Evolutionary conservation across 2,113 vertebrate species (phyloP), one percentile per base, ranked within the genome.

Genomic region (Cavia porcellus): DNA sequence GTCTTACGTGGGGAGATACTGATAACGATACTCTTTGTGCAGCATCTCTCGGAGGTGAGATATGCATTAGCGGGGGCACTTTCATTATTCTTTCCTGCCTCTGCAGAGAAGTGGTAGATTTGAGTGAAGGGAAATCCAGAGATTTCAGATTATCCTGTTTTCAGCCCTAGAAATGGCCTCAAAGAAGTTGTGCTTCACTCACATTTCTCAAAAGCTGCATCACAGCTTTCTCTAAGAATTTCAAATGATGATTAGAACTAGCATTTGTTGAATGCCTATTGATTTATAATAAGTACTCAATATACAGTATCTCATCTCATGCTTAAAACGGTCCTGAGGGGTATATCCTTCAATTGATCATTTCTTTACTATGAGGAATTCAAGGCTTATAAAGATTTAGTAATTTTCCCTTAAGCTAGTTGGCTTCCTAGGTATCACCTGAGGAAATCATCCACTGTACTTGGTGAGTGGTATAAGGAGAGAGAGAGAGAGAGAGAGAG

Each of bases 331-430:
- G 59, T 25, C 77, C 88, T 59, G 28, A 61, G 52, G 61, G 84
- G 20, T n/a, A 79, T 30, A 92, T 50, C 19, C 52, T 77, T 19
- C 96, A 84, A 93, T 85, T 92, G 87, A 87, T 94, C 13, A 52
- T 15, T 80, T 59, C 97, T 97, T 64, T 84, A 28, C 70, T 68
- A 80, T 74, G 57, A 88, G 88, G 24, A 85, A 55, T 82, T 28
- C 80, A 64, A 88, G 61, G 20, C 80, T 32, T 81, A 62, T 92
- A 35, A 61, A 84, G 85, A 50, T 89, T 72, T 74, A 95, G 59
- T 90, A 55, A 93, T 75, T 86, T 95, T 57, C 62, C 68, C 62
- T 87, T 92, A 30, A 52, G 57, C 68, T 38, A 32, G 17, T 66
- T 74, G 59, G 8, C 62, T 86, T 92, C 57, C 38, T 74, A 3